Evolutionary conservation across 2,113 vertebrate species (phyloP).

Genomic region (Ellobius talpinus): DNA sequence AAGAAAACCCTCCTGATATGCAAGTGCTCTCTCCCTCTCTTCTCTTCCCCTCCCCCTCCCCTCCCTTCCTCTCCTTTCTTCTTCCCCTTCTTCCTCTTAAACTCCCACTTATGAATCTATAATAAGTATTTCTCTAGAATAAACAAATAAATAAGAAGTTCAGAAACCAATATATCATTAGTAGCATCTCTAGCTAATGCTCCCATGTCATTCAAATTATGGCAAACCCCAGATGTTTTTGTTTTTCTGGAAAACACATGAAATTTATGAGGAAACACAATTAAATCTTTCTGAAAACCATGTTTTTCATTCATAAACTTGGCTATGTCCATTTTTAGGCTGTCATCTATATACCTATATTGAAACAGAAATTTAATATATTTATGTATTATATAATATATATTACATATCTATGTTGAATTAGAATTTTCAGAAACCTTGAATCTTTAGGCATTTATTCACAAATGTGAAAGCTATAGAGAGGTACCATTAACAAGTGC

Average conservation of each 20-base stretch:
- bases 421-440: neutral
- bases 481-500: neutral
- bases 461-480: neutral
- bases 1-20: neutral
- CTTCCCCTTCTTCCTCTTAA: neutral
- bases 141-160: neutral
- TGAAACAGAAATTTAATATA: too few relatives aligned
- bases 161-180: neutral
- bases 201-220: neutral
- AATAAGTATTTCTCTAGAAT: neutral
- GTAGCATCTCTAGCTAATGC: too few relatives aligned
- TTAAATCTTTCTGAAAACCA: neutral
- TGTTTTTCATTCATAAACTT: conserved; percentile 14
- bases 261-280: conserved; percentile 48
- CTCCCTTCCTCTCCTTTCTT: neutral
- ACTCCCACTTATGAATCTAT: neutral
- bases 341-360: neutral
- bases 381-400: too few relatives aligned
- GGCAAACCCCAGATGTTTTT: neutral
- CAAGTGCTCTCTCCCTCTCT: too few relatives aligned
- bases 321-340: conserved; percentile 21
- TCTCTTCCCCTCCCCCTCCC: neutral
- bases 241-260: neutral
- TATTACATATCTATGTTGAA: too few relatives aligned
- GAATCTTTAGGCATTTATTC: conserved; percentile 26